Evolutionary conservation across 2,888 invertebrate species (phyloP), one percentile per base, ranked within the genome.

Genomic region (Scelioninae gen. 2): DNA sequence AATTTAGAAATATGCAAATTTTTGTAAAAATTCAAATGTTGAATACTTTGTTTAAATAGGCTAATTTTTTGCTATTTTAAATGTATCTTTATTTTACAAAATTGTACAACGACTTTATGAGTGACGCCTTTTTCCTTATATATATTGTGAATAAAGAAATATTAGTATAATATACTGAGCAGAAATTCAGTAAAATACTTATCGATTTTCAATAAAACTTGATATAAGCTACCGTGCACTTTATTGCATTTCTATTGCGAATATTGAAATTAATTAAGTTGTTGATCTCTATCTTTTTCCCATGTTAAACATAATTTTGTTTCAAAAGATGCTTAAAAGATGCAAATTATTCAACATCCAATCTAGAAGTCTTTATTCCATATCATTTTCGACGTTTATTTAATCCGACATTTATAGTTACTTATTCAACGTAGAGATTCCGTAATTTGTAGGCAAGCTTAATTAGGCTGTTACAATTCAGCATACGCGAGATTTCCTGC

Each of bases 381-480:
- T 33, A 31, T 33, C 18, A 31, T 55, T 57, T 13, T 11, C 13
- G 11, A n/a, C 16, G 18, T 28, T 13, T 46, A 22, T 31, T 46
- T 58, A 45, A 58, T 58, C 22, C 16, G 35, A 22, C 35, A 33
- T 35, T 31, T 45, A 28, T 10, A 58, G 46, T 35, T 22, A 35
- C 58, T 46, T 58, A 22, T 58, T 58, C 35, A 22, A 11, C 22
- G 11, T 22, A 45, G 25, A 45, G 22, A 43, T 3, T 15, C 48
- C 18, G 41, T n/a, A 45, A 50, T 55, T 45, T 53, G 53, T 45
- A 65, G 45, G 15, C 53, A 22, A 50, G 11, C 57, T 48, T 67
- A 67, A 67, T 67, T 58, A 67, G 50, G 57, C 33, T 41, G 41
- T 67, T 67, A 48, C 43, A 64, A 53, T 64, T 43, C 64, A 39